Evolutionary conservation across 2,888 invertebrate genomes (phyloP), one percentile per base, ranked within the genome.

Genomic region (Nemoura dubitans): DNA sequence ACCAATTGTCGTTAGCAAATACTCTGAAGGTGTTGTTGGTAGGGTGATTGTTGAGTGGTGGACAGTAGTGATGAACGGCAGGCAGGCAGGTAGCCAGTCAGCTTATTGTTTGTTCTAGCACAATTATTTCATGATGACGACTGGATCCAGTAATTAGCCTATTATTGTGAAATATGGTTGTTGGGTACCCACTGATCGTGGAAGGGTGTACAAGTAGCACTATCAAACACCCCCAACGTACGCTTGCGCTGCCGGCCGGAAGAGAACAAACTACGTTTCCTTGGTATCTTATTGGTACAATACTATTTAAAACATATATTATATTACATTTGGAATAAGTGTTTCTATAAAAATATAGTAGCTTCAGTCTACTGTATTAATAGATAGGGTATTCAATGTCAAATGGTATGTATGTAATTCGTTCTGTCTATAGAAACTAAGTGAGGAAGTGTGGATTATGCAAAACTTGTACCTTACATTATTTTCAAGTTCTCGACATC

Each of bases 401-500:
- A 81, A 81, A 27, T 21, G 81, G 81, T 29, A 30, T 81, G 43
- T 43, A 76, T 84, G 84, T 84, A 25, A 84, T 76, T 84, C 59
- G 83, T 83, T 83, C 28, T 84, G 76, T 84, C 59, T 59, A n/a
- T n/a, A 81, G n/a, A 81, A 81, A 30, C 6, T 30, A 81, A 29
- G 27, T 27, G 26, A 30, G 29, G 16, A 30, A 81, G 16, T 76
- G 76, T 76, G 76, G 26, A 84, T 29, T 43, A 84, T 59, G 59
- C 29, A 43, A 84, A 84, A 84, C 84, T 76, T 84, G 84, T 84
- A 84, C 84, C 84, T 84, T 59, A 84, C 84, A 84, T 81, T 28
- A 81, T 81, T 30, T 84, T 84, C 84, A 84, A 84, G 84, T 84
- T 84, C 84, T 84, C 84, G 59, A 76, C 59, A 84, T 76, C 59